Evolutionary conservation across 2,113 vertebrate genomes (phyloP).

Genomic region (Eptesicus fuscus): DNA sequence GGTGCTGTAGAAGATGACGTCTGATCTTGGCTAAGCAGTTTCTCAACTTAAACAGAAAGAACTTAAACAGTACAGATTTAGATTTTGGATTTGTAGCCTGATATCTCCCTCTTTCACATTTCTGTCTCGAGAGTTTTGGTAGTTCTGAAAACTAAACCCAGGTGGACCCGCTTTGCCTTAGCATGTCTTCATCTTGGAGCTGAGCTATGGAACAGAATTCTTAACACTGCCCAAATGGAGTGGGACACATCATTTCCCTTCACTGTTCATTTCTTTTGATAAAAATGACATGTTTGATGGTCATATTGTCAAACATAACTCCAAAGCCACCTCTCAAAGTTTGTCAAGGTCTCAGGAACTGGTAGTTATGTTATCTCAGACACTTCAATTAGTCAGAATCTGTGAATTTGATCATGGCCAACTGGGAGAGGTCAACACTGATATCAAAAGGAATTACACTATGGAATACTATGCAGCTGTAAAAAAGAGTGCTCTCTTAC

Average conservation of each 20-base stretch:
- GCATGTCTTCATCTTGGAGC: constrained; percentile 75
- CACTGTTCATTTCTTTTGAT: neutral
- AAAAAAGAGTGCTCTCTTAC: no score
- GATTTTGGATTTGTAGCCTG: neutral
- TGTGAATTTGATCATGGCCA: neutral
- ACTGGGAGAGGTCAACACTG: neutral
- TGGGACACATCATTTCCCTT: constrained; percentile 83
- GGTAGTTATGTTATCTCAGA: neutral
- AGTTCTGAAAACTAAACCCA: constrained; percentile 43
- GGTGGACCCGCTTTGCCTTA: constrained; percentile 77
- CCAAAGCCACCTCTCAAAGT: neutral
- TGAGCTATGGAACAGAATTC: constrained; percentile 60
- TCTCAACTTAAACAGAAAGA: neutral
- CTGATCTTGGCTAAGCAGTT: neutral
- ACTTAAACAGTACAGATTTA: neutral
- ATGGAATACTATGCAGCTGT: no score
- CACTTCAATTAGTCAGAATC: neutral
- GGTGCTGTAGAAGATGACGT: neutral
- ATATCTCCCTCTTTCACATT: neutral
- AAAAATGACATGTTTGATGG: neutral
- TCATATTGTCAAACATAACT: neutral
- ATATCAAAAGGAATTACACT: neutral
- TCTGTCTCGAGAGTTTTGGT: neutral
- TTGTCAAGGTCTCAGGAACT: neutral
- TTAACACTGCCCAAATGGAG: constrained; percentile 75